Conservation (phyloP, 2,113 vertebrate genomes). For the Sterna hirundo region DNA sequence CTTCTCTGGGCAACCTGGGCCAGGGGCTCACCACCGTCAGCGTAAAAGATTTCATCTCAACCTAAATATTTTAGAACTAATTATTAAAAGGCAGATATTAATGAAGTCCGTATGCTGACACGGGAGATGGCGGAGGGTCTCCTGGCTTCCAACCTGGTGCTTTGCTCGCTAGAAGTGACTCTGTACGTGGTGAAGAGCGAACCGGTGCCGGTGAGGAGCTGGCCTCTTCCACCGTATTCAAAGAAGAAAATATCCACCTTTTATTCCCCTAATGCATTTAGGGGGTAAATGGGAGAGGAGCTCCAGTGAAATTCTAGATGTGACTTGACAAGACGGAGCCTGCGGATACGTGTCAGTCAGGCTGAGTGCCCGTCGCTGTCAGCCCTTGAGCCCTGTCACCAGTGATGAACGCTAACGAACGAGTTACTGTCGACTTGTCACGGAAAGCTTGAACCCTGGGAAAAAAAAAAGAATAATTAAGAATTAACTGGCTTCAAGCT, state of each 20-base stretch:
- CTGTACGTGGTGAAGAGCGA: fast-evolving
- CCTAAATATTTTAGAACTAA: not conserved
- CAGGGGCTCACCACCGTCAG: not conserved
- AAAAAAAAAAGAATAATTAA: not conserved
- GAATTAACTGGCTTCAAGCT: not conserved
- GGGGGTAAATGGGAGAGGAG: not conserved
- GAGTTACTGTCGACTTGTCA: not conserved
- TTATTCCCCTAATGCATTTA: not conserved
- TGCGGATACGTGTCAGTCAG: not conserved
- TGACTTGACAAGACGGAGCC: not conserved
- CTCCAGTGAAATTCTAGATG: not conserved
- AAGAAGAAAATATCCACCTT: not conserved
- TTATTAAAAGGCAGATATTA: fast-evolving
- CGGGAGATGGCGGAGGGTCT: fast-evolving
- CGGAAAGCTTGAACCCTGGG: not conserved
- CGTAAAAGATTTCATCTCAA: not conserved
- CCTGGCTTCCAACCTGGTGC: not conserved
- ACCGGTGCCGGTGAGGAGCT: not conserved
- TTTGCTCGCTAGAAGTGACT: not conserved
- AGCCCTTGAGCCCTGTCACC: not conserved
- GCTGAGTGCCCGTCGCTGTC: not conserved
- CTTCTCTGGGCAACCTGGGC: too few species aligned
- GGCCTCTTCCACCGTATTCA: not conserved
- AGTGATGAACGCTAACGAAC: not conserved
- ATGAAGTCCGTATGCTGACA: fast-evolving